Conservation (phyloP, 2,888 invertebrate genomes). For the Agrotis exclamationis region DNA sequence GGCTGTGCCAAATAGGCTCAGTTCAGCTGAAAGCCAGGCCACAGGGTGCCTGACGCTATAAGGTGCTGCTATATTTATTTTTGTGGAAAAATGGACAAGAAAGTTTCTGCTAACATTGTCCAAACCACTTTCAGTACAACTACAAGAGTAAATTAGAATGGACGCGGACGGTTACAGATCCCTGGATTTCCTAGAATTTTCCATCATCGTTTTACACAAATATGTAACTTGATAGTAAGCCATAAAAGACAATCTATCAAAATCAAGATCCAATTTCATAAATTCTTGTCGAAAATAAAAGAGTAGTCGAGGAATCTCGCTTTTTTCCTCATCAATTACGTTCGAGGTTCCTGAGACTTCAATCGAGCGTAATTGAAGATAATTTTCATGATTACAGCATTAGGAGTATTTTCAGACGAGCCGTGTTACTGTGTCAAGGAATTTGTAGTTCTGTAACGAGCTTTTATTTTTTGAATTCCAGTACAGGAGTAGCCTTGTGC, state of each 20-base stretch:
- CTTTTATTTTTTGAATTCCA: constrained; percentile 1
- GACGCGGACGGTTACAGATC: no score
- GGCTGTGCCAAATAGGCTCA: no score
- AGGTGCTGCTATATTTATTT: background rate
- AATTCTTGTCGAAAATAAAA: background rate
- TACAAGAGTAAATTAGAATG: no score
- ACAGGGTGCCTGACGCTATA: no score
- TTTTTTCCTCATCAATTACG: constrained; percentile 25
- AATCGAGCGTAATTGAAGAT: constrained; percentile 33
- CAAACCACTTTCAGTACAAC: background rate
- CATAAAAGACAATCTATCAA: background rate
- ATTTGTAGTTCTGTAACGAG: constrained; percentile 2
- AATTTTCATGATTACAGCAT: constrained; percentile 50
- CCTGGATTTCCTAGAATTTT: no score
- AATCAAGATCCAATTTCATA: background rate
- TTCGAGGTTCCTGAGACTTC: constrained; percentile 26
- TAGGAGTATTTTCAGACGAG: constrained; percentile 31
- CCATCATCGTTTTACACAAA: background rate
- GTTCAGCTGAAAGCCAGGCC: no score
- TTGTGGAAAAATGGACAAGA: background rate
- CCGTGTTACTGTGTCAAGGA: constrained; percentile 35
- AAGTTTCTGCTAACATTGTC: background rate
- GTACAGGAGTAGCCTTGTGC: constrained; percentile 8
- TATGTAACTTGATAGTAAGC: background rate
- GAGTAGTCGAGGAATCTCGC: background rate